Evolutionary conservation across 2,888 invertebrate genomes (phyloP).

Genomic region (Trichacis sp.): DNA sequence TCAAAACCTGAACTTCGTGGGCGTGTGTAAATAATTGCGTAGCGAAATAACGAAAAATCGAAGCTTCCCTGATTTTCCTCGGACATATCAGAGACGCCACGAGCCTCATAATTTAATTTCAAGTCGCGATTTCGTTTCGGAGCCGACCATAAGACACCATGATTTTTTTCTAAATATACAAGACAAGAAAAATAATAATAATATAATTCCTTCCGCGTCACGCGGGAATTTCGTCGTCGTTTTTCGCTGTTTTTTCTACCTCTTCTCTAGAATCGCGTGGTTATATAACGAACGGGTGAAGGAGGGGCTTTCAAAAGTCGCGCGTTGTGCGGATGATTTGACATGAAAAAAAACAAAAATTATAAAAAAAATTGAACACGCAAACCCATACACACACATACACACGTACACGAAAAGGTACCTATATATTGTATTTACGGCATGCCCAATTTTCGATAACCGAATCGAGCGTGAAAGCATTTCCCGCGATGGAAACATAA

Average conservation of each 20-base stretch:
- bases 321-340: constrained; percentile 36
- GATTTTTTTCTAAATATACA: constrained; percentile 39
- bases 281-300: constrained; percentile 43
- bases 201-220: constrained; percentile 48
- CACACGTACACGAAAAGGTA: no score
- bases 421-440: constrained; percentile 36
- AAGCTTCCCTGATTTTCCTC: constrained; percentile 40
- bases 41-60: constrained; percentile 15
- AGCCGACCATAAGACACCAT: constrained; percentile 40
- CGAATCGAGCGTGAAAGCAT: constrained; percentile 38
- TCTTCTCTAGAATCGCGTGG: constrained; percentile 60
- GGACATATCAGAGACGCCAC: constrained; percentile 41
- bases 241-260: constrained; percentile 64
- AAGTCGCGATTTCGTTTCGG: constrained; percentile 39
- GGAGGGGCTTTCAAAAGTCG: constrained; percentile 40
- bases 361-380: constrained; percentile 28
- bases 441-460: constrained; percentile 41
- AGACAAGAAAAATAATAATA: constrained; percentile 2
- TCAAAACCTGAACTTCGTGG: no score
- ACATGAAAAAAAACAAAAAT: constrained; percentile 30
- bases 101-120: constrained; percentile 21
- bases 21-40: constrained; percentile 25
- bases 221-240: constrained; percentile 58
- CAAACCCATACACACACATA: no score
- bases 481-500: constrained; percentile 62